A percentile compares a stretch with the other conserved stretches of the same genome.
Evolutionary conservation across 2,888 invertebrate species (phyloP).

Genomic region (Sylvicola fuscatus): DNA sequence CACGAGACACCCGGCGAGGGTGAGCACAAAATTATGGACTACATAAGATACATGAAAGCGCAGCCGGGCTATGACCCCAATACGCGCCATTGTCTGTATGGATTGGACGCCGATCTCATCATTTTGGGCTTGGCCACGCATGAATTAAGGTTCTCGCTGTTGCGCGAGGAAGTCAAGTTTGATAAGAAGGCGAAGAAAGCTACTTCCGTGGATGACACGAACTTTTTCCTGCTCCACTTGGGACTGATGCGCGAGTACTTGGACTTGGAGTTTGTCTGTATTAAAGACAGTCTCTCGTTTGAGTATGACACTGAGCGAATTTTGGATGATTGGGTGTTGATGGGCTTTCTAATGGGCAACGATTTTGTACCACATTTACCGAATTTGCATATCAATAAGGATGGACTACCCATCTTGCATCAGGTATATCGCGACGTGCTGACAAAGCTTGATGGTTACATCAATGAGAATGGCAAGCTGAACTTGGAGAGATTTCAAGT

Average conservation of each 20-base stretch:
- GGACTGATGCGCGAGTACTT: constrained; percentile 84
- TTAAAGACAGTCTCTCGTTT: constrained; percentile 47
- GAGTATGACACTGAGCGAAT: constrained; percentile 70
- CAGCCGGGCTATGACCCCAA: constrained; percentile 72
- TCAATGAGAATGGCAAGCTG: constrained; percentile 75
- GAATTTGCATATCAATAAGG: constrained; percentile 79
- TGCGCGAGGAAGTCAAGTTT: constrained; percentile 85
- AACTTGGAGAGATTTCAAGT: constrained; percentile 68
- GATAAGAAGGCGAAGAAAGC: constrained; percentile 44
- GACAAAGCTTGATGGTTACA: constrained; percentile 74
- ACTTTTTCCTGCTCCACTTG: constrained; percentile 81
- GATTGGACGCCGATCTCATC: constrained; percentile 92
- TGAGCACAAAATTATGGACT: constrained; percentile 98
- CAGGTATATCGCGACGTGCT: constrained; percentile 70
- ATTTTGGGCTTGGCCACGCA: constrained; percentile 92
- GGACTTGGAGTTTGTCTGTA: constrained; percentile 62
- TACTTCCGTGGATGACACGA: constrained; percentile 68
- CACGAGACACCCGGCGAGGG: constrained; percentile 96
- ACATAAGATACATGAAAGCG: constrained; percentile 72
- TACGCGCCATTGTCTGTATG: constrained; percentile 91
- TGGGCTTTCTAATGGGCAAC: constrained; percentile 95
- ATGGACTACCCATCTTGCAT: constrained; percentile 73
- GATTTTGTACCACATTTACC: constrained; percentile 96
- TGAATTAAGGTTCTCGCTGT: constrained; percentile 83
- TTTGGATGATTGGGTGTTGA: constrained; percentile 95